phyloP scores from a whole-genome alignment of 1,140 invertebrate species.

The Papilio glaucus region DNA sequence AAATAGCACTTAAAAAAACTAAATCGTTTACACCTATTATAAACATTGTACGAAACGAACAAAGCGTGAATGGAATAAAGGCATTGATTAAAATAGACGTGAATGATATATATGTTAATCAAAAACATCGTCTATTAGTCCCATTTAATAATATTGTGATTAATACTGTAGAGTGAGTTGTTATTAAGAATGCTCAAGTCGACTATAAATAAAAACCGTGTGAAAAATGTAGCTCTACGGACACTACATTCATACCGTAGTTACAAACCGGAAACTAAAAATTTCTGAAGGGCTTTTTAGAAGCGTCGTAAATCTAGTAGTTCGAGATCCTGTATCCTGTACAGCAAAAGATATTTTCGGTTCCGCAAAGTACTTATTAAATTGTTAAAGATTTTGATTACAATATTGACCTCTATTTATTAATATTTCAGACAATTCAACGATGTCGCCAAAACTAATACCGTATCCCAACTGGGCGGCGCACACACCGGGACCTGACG shows the following conservation, averaged over 20 bases:
- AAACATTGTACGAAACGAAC: neutral
- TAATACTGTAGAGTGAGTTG: neutral
- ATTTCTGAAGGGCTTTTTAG: too few relatives aligned
- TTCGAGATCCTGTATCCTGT: too few relatives aligned
- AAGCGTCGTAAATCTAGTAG: too few relatives aligned
- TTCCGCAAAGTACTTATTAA: too few relatives aligned
- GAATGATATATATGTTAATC: neutral
- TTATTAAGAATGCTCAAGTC: neutral
- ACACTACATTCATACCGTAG: too few relatives aligned
- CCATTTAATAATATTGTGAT: neutral
- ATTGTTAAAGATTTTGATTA: too few relatives aligned
- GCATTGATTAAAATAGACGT: neutral
- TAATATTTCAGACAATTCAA: conserved; percentile 85
- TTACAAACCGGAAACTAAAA: too few relatives aligned
- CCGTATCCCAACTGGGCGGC: conserved; percentile 91
- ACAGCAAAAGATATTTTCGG: too few relatives aligned
- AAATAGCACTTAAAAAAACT: neutral
- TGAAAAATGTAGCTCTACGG: too few relatives aligned
- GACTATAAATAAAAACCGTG: too few relatives aligned
- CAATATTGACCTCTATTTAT: conserved; percentile 8
- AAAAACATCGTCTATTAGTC: neutral
- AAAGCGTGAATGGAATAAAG: neutral
- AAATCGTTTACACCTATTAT: neutral
- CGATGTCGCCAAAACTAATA: conserved; percentile 86
- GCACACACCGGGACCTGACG: conserved; percentile 81